Conservation (phyloP, 2,113 vertebrate genomes). For the Lamprologus callipterus region DNA sequence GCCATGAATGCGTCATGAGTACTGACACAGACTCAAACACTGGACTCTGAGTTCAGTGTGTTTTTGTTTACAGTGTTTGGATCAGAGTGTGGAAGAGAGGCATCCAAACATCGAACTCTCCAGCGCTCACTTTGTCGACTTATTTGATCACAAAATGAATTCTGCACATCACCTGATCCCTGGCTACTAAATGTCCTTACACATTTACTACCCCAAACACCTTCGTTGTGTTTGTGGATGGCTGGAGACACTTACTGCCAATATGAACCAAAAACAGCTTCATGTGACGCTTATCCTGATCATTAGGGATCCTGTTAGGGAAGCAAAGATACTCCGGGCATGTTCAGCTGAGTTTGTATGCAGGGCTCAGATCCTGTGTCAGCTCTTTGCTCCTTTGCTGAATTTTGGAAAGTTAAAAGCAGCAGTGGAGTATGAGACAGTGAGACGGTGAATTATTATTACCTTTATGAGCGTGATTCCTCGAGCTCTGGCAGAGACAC, state of each 20-base stretch:
- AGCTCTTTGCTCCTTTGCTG: neutral
- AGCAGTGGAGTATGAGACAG: neutral
- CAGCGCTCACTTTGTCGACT: neutral
- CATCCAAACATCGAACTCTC: neutral
- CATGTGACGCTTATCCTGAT: neutral
- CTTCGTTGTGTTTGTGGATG: neutral
- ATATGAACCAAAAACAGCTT: neutral
- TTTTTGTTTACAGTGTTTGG: neutral
- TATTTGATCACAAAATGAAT: neutral
- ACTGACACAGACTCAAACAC: neutral
- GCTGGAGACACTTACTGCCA: neutral
- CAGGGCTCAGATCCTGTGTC: neutral
- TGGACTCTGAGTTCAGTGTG: neutral
- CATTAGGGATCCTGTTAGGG: neutral
- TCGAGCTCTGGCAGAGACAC: conserved; percentile 72
- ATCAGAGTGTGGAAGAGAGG: neutral
- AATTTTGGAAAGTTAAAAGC: neutral
- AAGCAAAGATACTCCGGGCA: rapidly evolving
- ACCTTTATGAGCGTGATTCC: conserved; percentile 96
- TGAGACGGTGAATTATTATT: neutral
- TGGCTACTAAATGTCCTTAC: neutral
- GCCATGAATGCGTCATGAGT: neutral
- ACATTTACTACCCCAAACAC: neutral
- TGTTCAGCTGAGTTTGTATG: neutral
- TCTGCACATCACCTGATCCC: neutral